These are phyloP conservation scores for Plebejus argus DNA, from an alignment of 2,888 invertebrate genomes.

Conservation along the genomic window DNA sequence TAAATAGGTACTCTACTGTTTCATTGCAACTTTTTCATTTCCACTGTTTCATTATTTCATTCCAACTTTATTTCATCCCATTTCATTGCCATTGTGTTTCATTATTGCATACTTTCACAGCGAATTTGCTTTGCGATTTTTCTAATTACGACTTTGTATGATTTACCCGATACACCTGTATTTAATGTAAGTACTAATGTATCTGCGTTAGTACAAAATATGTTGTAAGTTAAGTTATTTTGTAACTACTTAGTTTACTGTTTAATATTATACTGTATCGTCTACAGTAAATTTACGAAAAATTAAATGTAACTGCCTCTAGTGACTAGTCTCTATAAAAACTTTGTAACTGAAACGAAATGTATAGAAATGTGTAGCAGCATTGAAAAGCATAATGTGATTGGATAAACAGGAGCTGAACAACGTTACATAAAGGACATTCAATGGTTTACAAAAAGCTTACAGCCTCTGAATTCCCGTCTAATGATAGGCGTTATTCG, in stretches of 20 bases:
- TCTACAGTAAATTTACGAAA: neutral
- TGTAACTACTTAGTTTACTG: neutral
- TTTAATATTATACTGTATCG: neutral
- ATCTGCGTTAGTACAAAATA: neutral
- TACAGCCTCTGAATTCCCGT: neutral
- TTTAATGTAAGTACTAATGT: neutral
- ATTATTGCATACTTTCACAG: neutral
- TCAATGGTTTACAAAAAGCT: neutral
- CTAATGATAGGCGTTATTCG: neutral
- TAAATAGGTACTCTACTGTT: neutral
- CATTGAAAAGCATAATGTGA: neutral
- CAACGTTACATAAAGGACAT: neutral
- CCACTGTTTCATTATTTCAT: neutral
- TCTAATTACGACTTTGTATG: neutral
- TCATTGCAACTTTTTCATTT: neutral
- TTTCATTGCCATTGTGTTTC: conserved; percentile 16
- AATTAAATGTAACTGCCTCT: neutral
- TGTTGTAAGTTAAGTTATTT: too few relatives aligned
- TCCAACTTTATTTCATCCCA: neutral
- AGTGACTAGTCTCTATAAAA: neutral
- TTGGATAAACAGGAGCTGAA: neutral
- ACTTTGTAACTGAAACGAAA: neutral
- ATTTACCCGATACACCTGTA: neutral
- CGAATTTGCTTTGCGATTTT: conserved; percentile 32
- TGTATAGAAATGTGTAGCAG: neutral